phyloP scores from a whole-genome alignment of 2,113 vertebrate genomes.

The Vulpes vulpes region DNA sequence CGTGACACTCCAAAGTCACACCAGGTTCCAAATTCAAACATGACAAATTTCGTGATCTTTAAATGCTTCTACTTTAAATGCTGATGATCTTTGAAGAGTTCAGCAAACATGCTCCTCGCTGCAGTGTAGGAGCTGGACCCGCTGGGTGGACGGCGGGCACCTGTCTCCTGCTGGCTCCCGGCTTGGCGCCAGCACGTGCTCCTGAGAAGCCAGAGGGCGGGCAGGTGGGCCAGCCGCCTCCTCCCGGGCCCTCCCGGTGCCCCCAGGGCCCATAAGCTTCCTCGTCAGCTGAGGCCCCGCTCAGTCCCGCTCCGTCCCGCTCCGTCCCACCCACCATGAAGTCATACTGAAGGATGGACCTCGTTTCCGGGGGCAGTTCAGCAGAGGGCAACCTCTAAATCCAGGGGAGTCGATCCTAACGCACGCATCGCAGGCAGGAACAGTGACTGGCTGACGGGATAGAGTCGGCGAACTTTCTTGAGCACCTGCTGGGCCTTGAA shows the following conservation, averaged over 20 bases:
- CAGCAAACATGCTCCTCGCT: background rate
- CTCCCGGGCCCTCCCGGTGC: accelerated
- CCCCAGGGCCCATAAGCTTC: background rate
- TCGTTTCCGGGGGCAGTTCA: background rate
- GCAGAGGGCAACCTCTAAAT: background rate
- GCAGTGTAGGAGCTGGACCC: background rate
- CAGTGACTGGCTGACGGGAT: accelerated
- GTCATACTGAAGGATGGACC: background rate
- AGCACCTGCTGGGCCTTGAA: background rate
- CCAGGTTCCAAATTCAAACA: background rate
- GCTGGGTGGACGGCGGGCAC: background rate
- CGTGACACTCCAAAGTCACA: background rate
- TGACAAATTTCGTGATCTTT: background rate
- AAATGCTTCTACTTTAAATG: background rate
- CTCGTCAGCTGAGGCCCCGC: background rate
- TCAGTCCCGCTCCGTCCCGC: background rate
- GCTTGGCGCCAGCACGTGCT: background rate
- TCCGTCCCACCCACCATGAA: background rate
- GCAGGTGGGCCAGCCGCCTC: background rate
- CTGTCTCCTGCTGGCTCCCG: background rate
- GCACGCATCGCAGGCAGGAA: background rate
- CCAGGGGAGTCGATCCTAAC: background rate
- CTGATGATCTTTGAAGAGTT: background rate
- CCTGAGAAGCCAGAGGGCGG: background rate
- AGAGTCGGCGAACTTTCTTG: background rate